These are phyloP conservation scores for Trinorchestia longiramus DNA, from an alignment of 1,140 invertebrate species.

Conservation along the genomic window DNA sequence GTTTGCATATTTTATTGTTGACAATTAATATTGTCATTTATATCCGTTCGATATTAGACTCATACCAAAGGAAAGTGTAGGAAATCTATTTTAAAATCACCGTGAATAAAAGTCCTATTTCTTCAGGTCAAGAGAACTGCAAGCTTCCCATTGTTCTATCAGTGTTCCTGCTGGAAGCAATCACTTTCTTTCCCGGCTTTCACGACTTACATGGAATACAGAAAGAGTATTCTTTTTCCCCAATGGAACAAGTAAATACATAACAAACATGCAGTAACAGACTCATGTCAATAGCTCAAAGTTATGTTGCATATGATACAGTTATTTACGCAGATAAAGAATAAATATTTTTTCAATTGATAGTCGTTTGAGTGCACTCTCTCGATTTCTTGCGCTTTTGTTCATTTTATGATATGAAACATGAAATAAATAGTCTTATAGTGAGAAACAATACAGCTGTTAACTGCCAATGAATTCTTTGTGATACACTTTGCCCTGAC, in stretches of 20 bases:
- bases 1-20: background rate
- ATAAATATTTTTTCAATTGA: too few relatives aligned
- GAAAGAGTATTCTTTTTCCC: background rate
- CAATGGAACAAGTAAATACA: background rate
- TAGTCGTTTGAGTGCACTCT: too few relatives aligned
- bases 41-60: background rate
- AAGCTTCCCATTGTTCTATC: background rate
- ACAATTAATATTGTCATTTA: background rate
- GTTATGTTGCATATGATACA: too few relatives aligned
- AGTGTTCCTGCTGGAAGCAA: background rate
- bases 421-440: background rate
- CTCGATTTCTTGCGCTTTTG: background rate
- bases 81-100: background rate
- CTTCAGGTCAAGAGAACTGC: background rate
- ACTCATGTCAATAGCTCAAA: too few relatives aligned
- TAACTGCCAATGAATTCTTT: background rate
- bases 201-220: background rate
- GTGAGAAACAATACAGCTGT: background rate
- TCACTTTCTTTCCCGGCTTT: background rate
- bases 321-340: too few relatives aligned
- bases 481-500: background rate
- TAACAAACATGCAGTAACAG: too few relatives aligned
- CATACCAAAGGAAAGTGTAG: background rate
- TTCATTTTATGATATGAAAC: background rate
- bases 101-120: background rate